Evolutionary conservation across 2,113 vertebrate species (phyloP).

Genomic region (Hyperopisus bebe): DNA sequence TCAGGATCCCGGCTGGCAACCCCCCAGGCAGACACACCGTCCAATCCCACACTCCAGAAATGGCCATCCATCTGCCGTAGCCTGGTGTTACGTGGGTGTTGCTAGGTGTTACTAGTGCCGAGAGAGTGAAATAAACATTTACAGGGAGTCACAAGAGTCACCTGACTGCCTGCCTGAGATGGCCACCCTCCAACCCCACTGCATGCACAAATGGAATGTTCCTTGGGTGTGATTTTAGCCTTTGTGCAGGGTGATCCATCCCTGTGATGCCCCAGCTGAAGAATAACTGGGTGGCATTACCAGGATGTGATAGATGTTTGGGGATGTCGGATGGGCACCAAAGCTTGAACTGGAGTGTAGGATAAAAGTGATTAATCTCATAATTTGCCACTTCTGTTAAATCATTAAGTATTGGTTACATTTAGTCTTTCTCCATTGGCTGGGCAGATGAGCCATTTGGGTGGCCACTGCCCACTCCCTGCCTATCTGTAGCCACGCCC

Average conservation of each 20-base stretch:
- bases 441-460: background rate
- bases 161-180: background rate
- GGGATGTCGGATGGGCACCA: background rate
- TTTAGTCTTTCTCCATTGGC: background rate
- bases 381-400: background rate
- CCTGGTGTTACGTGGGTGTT: background rate
- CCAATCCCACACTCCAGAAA: no score
- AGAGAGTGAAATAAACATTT: background rate
- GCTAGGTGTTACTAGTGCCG: background rate
- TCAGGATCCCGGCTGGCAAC: no score
- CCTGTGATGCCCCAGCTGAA: background rate
- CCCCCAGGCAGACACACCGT: no score
- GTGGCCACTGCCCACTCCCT: background rate
- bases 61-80: no score
- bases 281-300: background rate
- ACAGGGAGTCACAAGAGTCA: background rate
- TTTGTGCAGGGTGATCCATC: background rate
- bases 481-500: background rate
- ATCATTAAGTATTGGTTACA: background rate
- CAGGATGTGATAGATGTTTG: background rate
- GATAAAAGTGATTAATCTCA: background rate
- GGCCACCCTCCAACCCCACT: background rate
- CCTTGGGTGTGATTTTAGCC: background rate
- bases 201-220: background rate
- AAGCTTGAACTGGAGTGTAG: background rate